Base-by-base conservation (phyloP, 2,888 invertebrate genomes). In the Erebia ligea region DNA sequence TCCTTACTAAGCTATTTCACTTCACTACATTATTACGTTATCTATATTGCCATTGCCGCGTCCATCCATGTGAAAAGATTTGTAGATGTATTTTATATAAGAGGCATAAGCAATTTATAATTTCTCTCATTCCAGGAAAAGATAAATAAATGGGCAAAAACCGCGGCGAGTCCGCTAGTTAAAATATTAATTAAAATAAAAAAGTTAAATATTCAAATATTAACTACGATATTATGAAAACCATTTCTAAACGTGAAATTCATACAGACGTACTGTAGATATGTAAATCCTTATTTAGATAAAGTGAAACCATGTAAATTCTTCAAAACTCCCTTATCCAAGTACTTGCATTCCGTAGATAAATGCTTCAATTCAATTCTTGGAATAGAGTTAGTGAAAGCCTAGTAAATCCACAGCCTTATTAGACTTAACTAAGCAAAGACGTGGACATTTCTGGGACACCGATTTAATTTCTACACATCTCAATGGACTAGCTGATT, bases 401-500 rank as follows among this genome's bases (percentile, higher is more conserved):
- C 25, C 54, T 19, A 64, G 25, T 64, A 64, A 64, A 69, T 69
- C 57, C 15, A 19, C 40, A 50, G 52, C 19, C 19, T 69, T 64
- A 64, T 64, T 58, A 58, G 64, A 64, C 64, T 63, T 57, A 57
- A 63, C 63, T 57, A 40, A 64, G 54, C 56, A 40, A 34, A 42
- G 61, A 68, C 61, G 52, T 15, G 11, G 67, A 67, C 67, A 42
- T 68, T 68, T 68, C 61, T 68, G 54, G 68, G 68, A 54, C 68
- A 19, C 15, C 42, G 61, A 61, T 68, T 68, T 54, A 42, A 61
- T 54, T 52, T 54, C 68, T 68, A 61, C 61, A 61, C 68, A 61
- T 68, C 54, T 68, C 61, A 68, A 68, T 61, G 21, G 68, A 64
- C 34, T 25, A 11, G 13, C 34, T 13, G 52, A 64, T 40, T 50